Evolutionary conservation across 2,888 invertebrate species (phyloP), one percentile per base, ranked within the genome.

Genomic region (Pterostichus niger): DNA sequence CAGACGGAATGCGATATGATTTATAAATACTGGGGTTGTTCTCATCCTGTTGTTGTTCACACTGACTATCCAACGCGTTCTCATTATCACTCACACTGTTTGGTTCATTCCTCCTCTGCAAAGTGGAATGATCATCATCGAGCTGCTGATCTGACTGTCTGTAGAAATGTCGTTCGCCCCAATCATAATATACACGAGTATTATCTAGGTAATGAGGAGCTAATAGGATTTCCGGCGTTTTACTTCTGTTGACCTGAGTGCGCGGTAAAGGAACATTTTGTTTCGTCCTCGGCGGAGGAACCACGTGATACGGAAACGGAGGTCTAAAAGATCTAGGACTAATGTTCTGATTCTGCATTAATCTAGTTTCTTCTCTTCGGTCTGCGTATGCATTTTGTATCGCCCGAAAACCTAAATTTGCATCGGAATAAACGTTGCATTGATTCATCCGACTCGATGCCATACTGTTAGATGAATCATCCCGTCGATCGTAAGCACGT

Each of bases 171-270:
- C 91, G 17, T 88, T 88, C 87, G 88, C 90, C 75, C 91, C 91
- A 88, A 88, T 92, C 88, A 89, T 92, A 91, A 87, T 91, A 91
- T 33, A 87, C 86, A 10, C 87, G 80, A 9, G 87, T 86, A 85
- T 86, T 88, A 84, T 93, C 93, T 78, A 95, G 88, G 88, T 94
- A 95, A 85, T 95, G 93, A 13, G 96, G 96, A 0, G 96, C 94
- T 31, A 96, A 89, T 44, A 96, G 90, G 49, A 96, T 94, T 90
- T 96, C 96, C 0, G 96, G 95, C 0, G 96, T 95, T 85, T 95
- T 92, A 75, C 94, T 93, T 71, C 93, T 90, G 76, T 91, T 91
- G 83, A 89, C 88, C 73, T 90, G 89, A n/a, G 86, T 89, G 84
- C 87, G 87, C 75, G 87, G 90, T 84, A 87, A 89, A 80, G 88